These are phyloP conservation scores for Agrypnia vestita DNA, from an alignment of 1,140 invertebrate genomes.

Conservation along the genomic window DNA sequence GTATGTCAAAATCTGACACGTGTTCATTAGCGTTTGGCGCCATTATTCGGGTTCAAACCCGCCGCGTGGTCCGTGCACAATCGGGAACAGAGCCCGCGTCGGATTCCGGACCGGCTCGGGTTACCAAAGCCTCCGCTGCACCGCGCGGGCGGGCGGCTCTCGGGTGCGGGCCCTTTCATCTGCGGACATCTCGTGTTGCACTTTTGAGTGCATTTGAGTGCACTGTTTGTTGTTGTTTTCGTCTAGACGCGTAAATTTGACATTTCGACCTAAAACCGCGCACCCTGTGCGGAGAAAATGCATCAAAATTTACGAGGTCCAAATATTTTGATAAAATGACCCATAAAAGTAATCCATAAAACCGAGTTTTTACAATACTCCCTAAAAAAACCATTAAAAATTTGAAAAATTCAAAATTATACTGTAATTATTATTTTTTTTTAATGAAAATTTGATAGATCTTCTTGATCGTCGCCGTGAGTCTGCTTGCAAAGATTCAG, in stretches of 20 bases:
- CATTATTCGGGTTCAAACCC: constrained; percentile 14
- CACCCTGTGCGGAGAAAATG: too few relatives aligned
- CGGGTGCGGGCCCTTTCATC: neutral
- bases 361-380: too few relatives aligned
- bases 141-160: constrained; percentile 33
- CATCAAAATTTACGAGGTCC: too few relatives aligned
- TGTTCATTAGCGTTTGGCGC: constrained; percentile 24
- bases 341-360: too few relatives aligned
- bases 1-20: neutral
- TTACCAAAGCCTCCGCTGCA: constrained; percentile 39
- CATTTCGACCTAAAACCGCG: neutral
- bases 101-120: constrained; percentile 16
- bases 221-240: neutral
- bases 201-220: neutral
- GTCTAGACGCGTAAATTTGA: neutral
- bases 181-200: neutral
- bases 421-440: too few relatives aligned
- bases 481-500: too few relatives aligned
- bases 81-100: neutral
- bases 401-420: too few relatives aligned
- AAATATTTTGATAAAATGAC: too few relatives aligned
- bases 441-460: too few relatives aligned
- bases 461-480: too few relatives aligned
- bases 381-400: too few relatives aligned
- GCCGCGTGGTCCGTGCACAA: neutral